phyloP scores from a whole-genome alignment of 2,113 vertebrate species.

The Tragelaphus strepsiceros region DNA sequence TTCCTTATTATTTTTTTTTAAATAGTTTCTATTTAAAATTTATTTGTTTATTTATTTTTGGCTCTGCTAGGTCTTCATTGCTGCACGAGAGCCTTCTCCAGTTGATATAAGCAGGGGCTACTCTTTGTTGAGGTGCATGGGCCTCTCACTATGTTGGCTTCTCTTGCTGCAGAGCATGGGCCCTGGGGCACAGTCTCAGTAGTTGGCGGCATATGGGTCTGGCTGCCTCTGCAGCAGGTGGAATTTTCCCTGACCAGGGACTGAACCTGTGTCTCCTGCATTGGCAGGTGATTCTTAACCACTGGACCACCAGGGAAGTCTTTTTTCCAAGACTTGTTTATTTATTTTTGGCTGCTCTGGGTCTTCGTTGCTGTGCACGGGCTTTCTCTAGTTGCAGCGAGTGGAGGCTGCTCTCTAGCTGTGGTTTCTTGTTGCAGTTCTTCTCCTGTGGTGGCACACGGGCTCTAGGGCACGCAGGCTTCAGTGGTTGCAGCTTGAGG shows the following conservation, averaged over 20 bases:
- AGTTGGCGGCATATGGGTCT: neutral
- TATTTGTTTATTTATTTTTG: neutral
- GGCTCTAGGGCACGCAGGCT: neutral
- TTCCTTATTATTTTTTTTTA: neutral
- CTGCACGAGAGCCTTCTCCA: neutral
- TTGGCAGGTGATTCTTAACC: neutral
- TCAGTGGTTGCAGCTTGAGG: neutral
- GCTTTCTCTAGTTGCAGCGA: neutral
- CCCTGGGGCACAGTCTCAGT: neutral
- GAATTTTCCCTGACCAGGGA: neutral
- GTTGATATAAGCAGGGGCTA: neutral
- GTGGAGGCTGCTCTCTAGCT: neutral
- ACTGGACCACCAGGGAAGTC: neutral
- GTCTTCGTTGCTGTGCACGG: neutral
- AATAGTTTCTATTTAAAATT: neutral
- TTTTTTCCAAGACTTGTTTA: neutral
- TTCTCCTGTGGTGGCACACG: neutral
- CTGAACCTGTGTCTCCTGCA: neutral
- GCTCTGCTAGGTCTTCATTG: neutral
- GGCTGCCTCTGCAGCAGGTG: neutral
- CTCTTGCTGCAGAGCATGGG: neutral
- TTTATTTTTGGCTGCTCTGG: neutral
- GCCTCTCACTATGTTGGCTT: neutral
- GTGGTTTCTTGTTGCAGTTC: neutral
- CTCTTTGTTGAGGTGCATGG: neutral